Evolutionary conservation across 2,113 vertebrate species (phyloP).

Genomic region (Notothenia rossii): DNA sequence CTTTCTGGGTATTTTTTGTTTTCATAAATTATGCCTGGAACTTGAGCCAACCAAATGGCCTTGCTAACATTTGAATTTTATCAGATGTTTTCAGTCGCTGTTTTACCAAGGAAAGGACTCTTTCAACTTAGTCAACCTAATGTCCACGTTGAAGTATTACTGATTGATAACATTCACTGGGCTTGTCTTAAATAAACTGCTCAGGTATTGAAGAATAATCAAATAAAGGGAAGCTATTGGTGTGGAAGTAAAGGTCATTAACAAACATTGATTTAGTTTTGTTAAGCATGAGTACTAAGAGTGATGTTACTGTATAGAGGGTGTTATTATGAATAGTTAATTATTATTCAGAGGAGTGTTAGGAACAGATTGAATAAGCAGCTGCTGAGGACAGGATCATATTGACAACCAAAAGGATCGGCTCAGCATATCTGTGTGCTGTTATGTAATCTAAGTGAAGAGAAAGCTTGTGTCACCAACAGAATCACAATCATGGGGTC

Average conservation of each 20-base stretch:
- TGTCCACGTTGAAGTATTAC: neutral
- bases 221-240: neutral
- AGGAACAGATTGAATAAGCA: conserved; percentile 20
- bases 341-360: neutral
- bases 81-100: neutral
- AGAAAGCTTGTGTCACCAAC: conserved; percentile 1
- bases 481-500: neutral
- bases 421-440: conserved; percentile 20
- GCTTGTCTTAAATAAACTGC: neutral
- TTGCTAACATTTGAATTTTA: neutral
- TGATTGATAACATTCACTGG: neutral
- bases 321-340: neutral
- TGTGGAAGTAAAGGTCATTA: neutral
- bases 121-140: neutral
- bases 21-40: neutral
- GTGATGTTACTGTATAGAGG: conserved; percentile 7
- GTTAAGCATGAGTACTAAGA: neutral
- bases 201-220: neutral
- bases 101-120: neutral
- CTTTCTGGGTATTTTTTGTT: neutral
- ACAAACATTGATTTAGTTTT: neutral
- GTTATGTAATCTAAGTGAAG: conserved; percentile 30
- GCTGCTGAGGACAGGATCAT: conserved; percentile 8
- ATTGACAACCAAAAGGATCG: conserved; percentile 22
- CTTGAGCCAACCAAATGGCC: neutral